Percentiles rank a stretch among this genome's conserved stretches.
These are phyloP conservation scores for Meriones unguiculatus DNA, from an alignment of 2,113 vertebrate genomes.

Conservation along the genomic window DNA sequence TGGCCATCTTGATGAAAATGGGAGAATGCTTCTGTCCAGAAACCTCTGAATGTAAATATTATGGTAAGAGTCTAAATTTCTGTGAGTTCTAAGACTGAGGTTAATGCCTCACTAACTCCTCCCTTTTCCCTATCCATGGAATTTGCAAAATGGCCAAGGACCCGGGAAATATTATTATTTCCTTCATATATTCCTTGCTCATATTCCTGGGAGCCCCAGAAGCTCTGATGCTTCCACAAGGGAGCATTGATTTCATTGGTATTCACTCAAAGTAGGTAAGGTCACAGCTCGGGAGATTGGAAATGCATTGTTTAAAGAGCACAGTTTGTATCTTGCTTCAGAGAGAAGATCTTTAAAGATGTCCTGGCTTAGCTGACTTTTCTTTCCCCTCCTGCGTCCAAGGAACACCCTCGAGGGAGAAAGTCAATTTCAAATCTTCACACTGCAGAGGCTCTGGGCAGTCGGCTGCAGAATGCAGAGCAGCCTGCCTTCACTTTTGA, in stretches of 20 bases:
- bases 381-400: conserved; percentile 63
- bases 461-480: conserved; percentile 60
- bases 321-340: conserved; percentile 73
- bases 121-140: neutral
- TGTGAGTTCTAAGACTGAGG: neutral
- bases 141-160: neutral
- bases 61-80: neutral
- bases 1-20: neutral
- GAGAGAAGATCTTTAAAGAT: conserved; percentile 71
- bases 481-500: conserved; percentile 48
- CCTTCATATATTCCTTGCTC: conserved; percentile 33
- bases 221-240: conserved; percentile 41
- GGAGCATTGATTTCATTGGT: conserved; percentile 76
- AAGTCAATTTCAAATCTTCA: conserved; percentile 69
- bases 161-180: conserved; percentile 12
- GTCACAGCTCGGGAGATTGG: conserved; percentile 69
- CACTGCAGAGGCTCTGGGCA: conserved; percentile 58
- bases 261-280: conserved; percentile 75
- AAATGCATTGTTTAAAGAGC: conserved; percentile 74
- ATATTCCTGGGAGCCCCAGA: conserved; percentile 6
- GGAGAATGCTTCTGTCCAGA: neutral
- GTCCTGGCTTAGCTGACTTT: conserved; percentile 72
- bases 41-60: neutral
- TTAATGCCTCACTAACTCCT: neutral
- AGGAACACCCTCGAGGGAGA: conserved; percentile 56